Percentiles rank a stretch among this genome's conserved stretches.
These are phyloP conservation scores for Adelges cooleyi DNA, from an alignment of 1,140 invertebrate species.

Conservation along the genomic window DNA sequence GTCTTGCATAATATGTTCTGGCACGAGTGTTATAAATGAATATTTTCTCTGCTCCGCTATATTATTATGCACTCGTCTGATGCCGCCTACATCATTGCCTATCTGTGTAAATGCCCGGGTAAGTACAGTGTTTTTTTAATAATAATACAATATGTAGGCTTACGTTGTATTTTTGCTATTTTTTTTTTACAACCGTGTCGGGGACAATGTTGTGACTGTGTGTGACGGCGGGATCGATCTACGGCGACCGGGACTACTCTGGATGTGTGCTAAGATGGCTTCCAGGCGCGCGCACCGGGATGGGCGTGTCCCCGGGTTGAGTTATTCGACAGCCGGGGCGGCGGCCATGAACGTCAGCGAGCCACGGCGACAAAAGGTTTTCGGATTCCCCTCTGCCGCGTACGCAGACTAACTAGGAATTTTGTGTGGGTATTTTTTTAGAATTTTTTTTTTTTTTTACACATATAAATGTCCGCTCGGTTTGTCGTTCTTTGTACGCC, in stretches of 20 bases:
- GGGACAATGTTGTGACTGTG: too few relatives aligned
- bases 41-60: too few relatives aligned
- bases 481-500: neutral
- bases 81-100: too few relatives aligned
- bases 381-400: neutral
- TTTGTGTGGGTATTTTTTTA: neutral
- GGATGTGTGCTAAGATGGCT: constrained; percentile 11
- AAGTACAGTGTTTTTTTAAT: too few relatives aligned
- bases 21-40: too few relatives aligned
- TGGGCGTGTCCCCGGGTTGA: neutral
- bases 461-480: neutral
- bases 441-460: neutral
- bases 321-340: constrained; percentile 12
- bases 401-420: neutral
- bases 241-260: neutral
- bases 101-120: too few relatives aligned
- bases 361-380: neutral
- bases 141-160: too few relatives aligned
- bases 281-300: constrained; percentile 22
- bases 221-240: constrained; percentile 2
- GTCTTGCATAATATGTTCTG: too few relatives aligned
- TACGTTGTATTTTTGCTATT: too few relatives aligned
- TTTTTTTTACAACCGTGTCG: too few relatives aligned
- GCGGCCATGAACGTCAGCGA: constrained; percentile 19
- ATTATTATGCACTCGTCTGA: too few relatives aligned